phyloP scores from a whole-genome alignment of 1,140 invertebrate genomes.

The Pentalonia nigronervosa region DNA sequence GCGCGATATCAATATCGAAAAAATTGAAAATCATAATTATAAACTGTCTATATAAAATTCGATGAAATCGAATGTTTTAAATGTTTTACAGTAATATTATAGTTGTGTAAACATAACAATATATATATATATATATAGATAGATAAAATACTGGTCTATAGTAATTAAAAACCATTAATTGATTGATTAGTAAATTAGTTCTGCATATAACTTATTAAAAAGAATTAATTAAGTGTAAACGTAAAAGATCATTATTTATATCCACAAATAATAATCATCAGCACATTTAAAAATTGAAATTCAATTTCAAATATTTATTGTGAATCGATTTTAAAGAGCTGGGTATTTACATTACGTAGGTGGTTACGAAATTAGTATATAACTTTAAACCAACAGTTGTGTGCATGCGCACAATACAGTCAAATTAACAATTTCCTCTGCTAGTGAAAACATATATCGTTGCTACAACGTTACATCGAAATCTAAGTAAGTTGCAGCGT shows the following conservation, averaged over 20 bases:
- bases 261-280: background rate
- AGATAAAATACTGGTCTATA: background rate
- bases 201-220: background rate
- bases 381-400: background rate
- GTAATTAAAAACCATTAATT: background rate
- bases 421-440: background rate
- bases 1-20: background rate
- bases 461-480: background rate
- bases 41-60: background rate
- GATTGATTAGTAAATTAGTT: background rate
- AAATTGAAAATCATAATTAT: background rate
- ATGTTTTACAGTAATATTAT: background rate
- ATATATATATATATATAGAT: background rate
- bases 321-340: background rate
- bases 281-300: background rate
- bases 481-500: background rate
- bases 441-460: background rate
- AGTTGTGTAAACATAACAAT: background rate
- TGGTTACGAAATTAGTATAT: background rate
- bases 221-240: background rate
- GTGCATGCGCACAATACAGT: background rate
- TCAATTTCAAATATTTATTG: background rate
- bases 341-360: background rate
- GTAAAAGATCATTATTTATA: background rate
- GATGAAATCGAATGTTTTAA: background rate